Evolutionary conservation across 2,888 invertebrate genomes (phyloP).

Genomic region (Callyntrura guangdongensis): DNA sequence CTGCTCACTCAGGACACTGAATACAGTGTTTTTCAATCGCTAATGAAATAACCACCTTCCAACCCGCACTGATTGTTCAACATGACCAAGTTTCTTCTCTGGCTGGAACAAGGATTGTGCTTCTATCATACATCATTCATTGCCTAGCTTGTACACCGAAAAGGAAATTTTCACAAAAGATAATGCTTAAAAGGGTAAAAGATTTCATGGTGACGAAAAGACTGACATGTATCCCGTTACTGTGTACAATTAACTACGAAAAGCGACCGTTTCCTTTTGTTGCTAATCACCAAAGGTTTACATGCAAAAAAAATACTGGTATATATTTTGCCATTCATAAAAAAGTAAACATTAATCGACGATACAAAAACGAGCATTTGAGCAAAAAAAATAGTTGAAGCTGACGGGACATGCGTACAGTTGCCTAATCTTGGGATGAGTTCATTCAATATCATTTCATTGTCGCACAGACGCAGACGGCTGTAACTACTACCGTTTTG

Average conservation of each 20-base stretch:
- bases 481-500: neutral
- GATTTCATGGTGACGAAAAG: too few relatives aligned
- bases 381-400: neutral
- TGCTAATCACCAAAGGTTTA: too few relatives aligned
- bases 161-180: neutral
- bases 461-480: neutral
- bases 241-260: neutral
- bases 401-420: neutral
- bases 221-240: too few relatives aligned
- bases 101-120: neutral
- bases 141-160: neutral
- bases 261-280: slow-evolving; percentile 11
- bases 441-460: slow-evolving; percentile 37
- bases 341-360: neutral
- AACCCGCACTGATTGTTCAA: neutral
- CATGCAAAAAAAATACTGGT: neutral
- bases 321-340: neutral
- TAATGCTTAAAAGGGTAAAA: too few relatives aligned
- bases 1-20: neutral
- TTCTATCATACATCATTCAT: neutral
- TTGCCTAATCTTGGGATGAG: neutral
- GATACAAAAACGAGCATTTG: neutral
- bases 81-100: neutral
- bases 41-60: neutral
- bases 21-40: slow-evolving; percentile 19